phyloP scores from a whole-genome alignment of 1,140 invertebrate species.

The Heliothis virescens region DNA sequence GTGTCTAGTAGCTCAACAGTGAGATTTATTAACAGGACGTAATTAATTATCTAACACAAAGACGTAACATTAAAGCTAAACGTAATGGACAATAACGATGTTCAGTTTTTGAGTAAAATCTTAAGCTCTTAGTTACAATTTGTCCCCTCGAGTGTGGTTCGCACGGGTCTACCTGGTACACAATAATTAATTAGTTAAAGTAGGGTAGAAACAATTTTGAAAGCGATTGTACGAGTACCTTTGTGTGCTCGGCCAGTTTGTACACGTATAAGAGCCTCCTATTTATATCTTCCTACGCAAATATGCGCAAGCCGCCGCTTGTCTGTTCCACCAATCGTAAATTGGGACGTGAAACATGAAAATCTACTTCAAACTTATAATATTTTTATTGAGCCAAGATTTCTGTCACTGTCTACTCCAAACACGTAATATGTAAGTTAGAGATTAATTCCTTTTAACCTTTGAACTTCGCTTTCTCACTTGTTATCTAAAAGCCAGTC shows the following conservation, averaged over 20 bases:
- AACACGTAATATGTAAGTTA: background rate
- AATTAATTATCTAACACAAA: background rate
- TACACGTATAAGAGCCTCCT: constrained; percentile 33
- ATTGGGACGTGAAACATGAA: constrained; percentile 49
- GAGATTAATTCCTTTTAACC: constrained; percentile 16
- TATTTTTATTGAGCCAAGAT: constrained; percentile 33
- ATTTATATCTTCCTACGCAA: constrained; percentile 45
- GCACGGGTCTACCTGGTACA: background rate
- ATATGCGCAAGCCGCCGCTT: constrained; percentile 42
- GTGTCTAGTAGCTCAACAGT: constrained; percentile 1
- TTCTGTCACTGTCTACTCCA: constrained; percentile 11
- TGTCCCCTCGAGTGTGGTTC: background rate
- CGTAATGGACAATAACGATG: background rate
- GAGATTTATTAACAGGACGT: background rate
- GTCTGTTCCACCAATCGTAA: constrained; percentile 37
- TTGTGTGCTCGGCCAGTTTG: constrained; percentile 38
- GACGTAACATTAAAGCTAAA: background rate
- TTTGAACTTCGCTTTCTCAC: constrained; percentile 15
- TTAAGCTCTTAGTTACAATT: constrained; percentile 1
- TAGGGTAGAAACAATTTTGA: constrained; percentile 37
- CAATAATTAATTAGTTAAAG: constrained; percentile 49
- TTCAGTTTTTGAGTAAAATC: background rate
- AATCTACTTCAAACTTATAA: constrained; percentile 49
- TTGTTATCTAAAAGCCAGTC: constrained; percentile 19
- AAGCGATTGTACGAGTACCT: constrained; percentile 38